Evolutionary conservation across 2,113 vertebrate species (phyloP).

Genomic region (Rhadina sibilatrix): DNA sequence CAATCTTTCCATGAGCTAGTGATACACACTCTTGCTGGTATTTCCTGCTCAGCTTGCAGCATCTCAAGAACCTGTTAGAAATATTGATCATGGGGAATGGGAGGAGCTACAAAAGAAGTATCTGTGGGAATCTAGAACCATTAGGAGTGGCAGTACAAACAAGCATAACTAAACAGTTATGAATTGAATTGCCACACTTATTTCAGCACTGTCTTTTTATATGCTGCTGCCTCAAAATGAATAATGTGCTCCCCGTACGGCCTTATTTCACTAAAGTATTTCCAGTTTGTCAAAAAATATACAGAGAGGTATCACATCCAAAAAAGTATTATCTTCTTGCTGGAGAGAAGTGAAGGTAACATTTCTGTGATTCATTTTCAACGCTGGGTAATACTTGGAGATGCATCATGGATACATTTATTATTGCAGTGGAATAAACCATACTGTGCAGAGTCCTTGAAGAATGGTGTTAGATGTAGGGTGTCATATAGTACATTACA

Average conservation of each 20-base stretch:
- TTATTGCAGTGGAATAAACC: slow-evolving; percentile 41
- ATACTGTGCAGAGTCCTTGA: slow-evolving; percentile 33
- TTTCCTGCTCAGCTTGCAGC: not conserved
- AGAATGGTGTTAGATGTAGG: not conserved
- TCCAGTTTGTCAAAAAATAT: slow-evolving; percentile 66
- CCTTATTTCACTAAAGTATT: slow-evolving; percentile 70
- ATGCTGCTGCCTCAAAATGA: slow-evolving; percentile 22
- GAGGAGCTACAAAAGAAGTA: slow-evolving; percentile 10
- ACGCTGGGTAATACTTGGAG: slow-evolving; percentile 24
- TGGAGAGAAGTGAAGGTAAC: slow-evolving; percentile 49
- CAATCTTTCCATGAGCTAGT: not conserved
- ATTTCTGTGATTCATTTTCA: slow-evolving; percentile 69
- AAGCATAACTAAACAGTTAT: slow-evolving; percentile 11
- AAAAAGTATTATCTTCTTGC: slow-evolving; percentile 63
- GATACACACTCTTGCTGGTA: not conserved
- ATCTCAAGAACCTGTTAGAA: not conserved
- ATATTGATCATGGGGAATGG: not conserved
- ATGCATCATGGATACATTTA: slow-evolving; percentile 51
- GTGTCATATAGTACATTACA: slow-evolving; percentile 33
- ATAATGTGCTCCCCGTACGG: not conserved
- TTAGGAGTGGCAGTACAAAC: not conserved
- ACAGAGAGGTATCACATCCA: slow-evolving; percentile 43
- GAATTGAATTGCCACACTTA: slow-evolving; percentile 32
- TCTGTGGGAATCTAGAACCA: not conserved
- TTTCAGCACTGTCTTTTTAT: slow-evolving; percentile 19